Evolutionary conservation across 2,113 vertebrate genomes (phyloP), one percentile per base, ranked within the genome.

Genomic region (Sebastes fasciatus): DNA sequence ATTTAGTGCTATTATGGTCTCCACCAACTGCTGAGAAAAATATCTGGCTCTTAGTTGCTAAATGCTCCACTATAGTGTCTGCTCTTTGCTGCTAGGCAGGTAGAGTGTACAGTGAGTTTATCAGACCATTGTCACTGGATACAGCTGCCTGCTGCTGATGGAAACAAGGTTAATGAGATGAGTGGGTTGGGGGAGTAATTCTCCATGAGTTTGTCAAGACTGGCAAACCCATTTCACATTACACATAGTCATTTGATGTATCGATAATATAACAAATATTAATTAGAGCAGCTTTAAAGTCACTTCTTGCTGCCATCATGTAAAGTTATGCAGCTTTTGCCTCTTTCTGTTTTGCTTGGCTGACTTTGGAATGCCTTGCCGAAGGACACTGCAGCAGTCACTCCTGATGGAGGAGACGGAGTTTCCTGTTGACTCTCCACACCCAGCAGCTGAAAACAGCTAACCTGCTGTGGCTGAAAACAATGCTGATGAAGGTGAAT

Each of bases 361-460:
- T 67, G 48, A 58, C 55, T 45, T 6, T 21, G 11, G 0, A 68
- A 58, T 46, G 0, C 3, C 63, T 70, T 21, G 52, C 42, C 8
- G 4, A 70, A 77, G 69, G 52, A 60, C 69, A 74, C 5, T 58
- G 16, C 0, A 66, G 12, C 23, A 43, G 54, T 16, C 5, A 7
- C 42, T 52, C 9, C 7, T 69, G 48, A 77, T 68, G 51, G 60
- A 51, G 26, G 54, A 5, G 54, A 17, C 45, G 1, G 16, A 26
- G 71, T 57, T 72, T 82, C 66, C 86, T 77, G 21, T 68, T 64
- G 42, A 63, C 46, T 67, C 16, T 63, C 55, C 48, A 45, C 78
- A 75, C 4, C 58, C 64, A 60, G 45, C 45, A 16, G 14, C 64
- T 68, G 66, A 68, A 52, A 69, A 34, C 45, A 16, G n/a, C 46